These are phyloP conservation scores for Prunella strophiata DNA, from an alignment of 2,797 vertebrate genomes.

Conservation along the genomic window DNA sequence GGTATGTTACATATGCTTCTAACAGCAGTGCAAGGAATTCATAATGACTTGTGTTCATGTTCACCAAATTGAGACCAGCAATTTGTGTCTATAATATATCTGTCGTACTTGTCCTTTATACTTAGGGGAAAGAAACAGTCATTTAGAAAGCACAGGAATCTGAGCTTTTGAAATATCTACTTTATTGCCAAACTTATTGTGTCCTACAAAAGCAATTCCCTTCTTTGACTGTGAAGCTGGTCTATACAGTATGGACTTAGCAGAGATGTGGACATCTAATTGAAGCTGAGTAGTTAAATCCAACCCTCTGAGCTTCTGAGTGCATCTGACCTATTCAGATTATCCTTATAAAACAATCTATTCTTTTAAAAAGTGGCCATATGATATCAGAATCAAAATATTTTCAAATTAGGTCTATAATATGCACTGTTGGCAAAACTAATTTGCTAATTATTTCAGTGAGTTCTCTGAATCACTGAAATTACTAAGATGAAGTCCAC, in stretches of 20 bases:
- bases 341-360: background rate
- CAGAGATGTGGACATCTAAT: background rate
- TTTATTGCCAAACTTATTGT: background rate
- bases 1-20: conserved; percentile 73
- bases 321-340: background rate
- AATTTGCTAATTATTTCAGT: background rate
- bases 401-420: background rate
- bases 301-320: background rate
- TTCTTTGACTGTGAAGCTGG: background rate
- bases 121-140: background rate
- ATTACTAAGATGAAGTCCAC: background rate
- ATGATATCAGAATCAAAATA: background rate
- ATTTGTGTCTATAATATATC: background rate
- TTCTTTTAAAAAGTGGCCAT: background rate
- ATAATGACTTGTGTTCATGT: background rate
- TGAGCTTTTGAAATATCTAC: background rate
- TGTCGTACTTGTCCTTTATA: background rate
- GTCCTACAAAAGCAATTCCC: background rate
- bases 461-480: background rate
- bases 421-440: background rate
- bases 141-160: background rate
- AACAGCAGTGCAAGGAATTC: background rate
- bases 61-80: background rate
- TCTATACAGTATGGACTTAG: background rate
- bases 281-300: background rate